Evolutionary conservation across 2,888 invertebrate genomes (phyloP).

Genomic region (Podabrus alpinus): DNA sequence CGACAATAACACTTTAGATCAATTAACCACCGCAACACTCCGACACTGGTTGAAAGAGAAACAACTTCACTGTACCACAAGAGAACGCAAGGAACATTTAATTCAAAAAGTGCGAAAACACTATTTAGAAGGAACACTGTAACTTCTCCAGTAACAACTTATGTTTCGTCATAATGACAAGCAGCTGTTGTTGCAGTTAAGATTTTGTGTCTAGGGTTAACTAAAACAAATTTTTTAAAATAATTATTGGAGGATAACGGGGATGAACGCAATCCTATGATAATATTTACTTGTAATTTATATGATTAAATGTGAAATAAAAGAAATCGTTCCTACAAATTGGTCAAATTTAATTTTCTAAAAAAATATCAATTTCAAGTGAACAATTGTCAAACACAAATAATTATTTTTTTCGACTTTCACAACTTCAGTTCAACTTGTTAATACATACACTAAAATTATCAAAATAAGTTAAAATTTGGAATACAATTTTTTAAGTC

Average conservation of each 20-base stretch:
- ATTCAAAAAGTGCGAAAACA: constrained; percentile 36
- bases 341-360: background rate
- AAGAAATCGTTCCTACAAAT: background rate
- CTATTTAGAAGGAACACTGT: constrained; percentile 17
- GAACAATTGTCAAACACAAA: background rate
- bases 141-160: background rate
- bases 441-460: background rate
- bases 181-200: background rate
- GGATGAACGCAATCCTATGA: background rate
- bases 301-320: background rate
- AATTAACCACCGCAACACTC: constrained; percentile 36
- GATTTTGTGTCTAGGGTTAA: background rate
- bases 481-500: background rate
- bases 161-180: background rate
- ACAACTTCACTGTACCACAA: constrained; percentile 34
- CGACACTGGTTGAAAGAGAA: constrained; percentile 36
- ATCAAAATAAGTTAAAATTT: background rate
- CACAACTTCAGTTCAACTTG: background rate
- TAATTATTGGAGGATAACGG: background rate
- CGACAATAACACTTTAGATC: constrained; percentile 34
- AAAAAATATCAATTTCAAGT: background rate
- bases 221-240: background rate
- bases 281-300: background rate
- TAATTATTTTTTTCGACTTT: background rate
- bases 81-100: constrained; percentile 37